Evolutionary conservation across 2,797 vertebrate species (phyloP), one percentile per base, ranked within the genome.

Genomic region (Myotis planiceps): DNA sequence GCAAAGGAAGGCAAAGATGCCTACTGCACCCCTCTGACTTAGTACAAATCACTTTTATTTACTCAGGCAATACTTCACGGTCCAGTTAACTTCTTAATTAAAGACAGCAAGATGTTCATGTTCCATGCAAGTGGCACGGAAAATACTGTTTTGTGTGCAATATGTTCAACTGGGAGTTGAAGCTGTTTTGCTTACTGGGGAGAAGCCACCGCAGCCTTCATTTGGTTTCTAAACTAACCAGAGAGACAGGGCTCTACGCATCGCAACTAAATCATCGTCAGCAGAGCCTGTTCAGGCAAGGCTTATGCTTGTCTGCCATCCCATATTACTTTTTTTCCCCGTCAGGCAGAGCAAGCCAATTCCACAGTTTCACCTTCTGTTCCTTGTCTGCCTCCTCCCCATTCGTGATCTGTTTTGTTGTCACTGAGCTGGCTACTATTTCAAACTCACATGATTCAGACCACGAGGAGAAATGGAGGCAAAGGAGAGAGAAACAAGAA

Each of bases 1-100:
- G 96, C 94, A 98, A 98, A 97, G 97, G 97, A 98, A 99, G 96
- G 96, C 93, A 92, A 98, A 98, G 98, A 99, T 98, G 97, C 89
- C 98, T 98, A 94, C 98, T 97, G 98, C 78, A 92, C 96, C 95
- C 97, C 96, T 98, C 97, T 97, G 97, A 98, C 97, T 96, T 98
- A 94, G 93, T 96, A 98, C 98, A 97, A 98, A 98, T 98, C 98
- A 98, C 97, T 99, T 98, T 98, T 98, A 98, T 98, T 98, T 98
- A 98, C 98, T 96, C 81, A 75, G 97, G 98, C 98, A 99, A 99
- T 98, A 98, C 98, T 99, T 99, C 98, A 99, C 96, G 98, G 99
- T 98, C 98, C 99, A 99, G 98, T 99, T 99, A 98, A 98, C 98
- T 99, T 99, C 98, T 99, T 99, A 99, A 99, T 99, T 99, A 99